Base-by-base conservation (phyloP, 2,113 vertebrate species). In the Muntiacus muntjak region DNA sequence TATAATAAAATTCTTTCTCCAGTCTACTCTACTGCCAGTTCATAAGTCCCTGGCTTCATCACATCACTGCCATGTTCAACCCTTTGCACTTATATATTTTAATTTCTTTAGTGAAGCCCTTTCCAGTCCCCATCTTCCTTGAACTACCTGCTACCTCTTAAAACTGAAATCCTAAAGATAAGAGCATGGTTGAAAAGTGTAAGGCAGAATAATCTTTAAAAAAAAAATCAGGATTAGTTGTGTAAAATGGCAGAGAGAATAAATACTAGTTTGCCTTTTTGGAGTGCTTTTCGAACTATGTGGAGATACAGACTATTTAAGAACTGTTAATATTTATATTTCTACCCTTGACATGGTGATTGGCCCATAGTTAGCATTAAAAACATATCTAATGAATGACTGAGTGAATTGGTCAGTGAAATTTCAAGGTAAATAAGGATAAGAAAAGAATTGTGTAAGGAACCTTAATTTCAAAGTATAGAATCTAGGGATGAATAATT, bases 401-500 rank as follows among this genome's bases (percentile, higher is more conserved):
- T 19, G 33, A 88, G 6, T 55, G 40, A 74, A 57, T 76, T 6
- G 52, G 17, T 43, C 54, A 7, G 2, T 45, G 43, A 85, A 92
- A 89, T 60, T 85, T 55, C 6, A 71, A 86, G 62, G 33, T 55
- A 26, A 58, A 60, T 4, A 58, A 40, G 21, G 47, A 78, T 19
- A 25, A 57, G 36, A 30, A 54, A 40, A 28, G 26, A 62, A 43
- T 43, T 47, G 47, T 13, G 0, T 40, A 16, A 26, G n/a, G 30
- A 57, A 16, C 33, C 40, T 92, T 90, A 43, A 79, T 89, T 92
- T 97, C 79, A 78, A 95, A 81, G 23, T 6, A 14, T 58, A 50
- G 57, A 84, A 54, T n/a, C 43, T 50, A 76, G 14, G 52, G 7
- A 19, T 84, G 28, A 87, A 19, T 15, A 30, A 47, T 17, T n/a